Evolutionary conservation across 2,888 invertebrate species (phyloP).

Genomic region (Rambutsinella grinnellia): DNA sequence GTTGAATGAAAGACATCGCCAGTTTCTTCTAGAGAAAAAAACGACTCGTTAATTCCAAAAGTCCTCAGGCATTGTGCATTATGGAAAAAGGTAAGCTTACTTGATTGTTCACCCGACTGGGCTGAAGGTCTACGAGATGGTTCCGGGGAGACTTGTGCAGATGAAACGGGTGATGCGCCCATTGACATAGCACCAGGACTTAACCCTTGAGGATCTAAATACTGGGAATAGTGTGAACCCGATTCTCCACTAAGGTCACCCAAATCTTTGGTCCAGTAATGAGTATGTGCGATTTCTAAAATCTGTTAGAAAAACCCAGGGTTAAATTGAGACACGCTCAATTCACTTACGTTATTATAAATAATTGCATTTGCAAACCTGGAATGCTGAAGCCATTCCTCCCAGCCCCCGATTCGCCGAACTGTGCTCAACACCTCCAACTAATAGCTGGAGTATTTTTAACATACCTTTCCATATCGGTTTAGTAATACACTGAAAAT

Average conservation of each 20-base stretch:
- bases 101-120: constrained; percentile 62
- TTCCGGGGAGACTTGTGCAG: constrained; percentile 65
- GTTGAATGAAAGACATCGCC: constrained; percentile 31
- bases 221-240: constrained; percentile 64
- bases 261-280: constrained; percentile 94
- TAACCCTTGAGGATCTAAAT: constrained; percentile 63
- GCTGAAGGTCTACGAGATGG: constrained; percentile 64
- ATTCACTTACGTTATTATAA: not conserved
- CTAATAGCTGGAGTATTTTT: constrained; percentile 89
- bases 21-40: constrained; percentile 37
- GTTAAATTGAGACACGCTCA: not conserved
- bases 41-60: too few species aligned
- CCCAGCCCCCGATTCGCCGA: constrained; percentile 94
- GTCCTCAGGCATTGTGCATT: too few species aligned
- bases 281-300: constrained; percentile 98
- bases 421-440: constrained; percentile 91
- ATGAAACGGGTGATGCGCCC: constrained; percentile 65
- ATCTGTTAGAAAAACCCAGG: constrained; percentile 72
- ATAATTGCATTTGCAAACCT: constrained; percentile 35
- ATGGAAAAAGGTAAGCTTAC: too few species aligned
- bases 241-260: constrained; percentile 70
- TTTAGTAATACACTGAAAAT: constrained; percentile 84
- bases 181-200: constrained; percentile 64
- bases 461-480: constrained; percentile 97
- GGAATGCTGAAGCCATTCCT: constrained; percentile 96